Percentiles rank a stretch among this genome's conserved stretches.
phyloP scores from a whole-genome alignment of 2,113 vertebrate species.

The Potamarius usumacintae region DNA sequence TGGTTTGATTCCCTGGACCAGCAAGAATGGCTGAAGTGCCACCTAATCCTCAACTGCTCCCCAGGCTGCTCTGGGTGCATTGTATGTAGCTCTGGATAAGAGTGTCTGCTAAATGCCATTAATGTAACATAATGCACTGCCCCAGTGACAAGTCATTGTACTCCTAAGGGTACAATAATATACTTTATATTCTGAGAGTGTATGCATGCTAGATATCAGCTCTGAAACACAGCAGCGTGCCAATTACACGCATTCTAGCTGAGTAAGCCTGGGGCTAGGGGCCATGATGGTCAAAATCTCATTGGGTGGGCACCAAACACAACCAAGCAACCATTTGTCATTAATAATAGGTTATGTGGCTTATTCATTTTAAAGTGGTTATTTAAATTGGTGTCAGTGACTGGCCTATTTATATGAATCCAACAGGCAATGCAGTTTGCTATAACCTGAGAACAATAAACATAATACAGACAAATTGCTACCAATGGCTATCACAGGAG shows the following conservation, averaged over 20 bases:
- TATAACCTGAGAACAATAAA: not conserved
- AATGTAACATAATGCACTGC: no score
- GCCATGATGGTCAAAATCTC: not conserved
- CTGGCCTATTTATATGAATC: not conserved
- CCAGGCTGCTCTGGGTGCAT: no score
- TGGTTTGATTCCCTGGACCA: no score
- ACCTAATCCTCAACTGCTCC: no score
- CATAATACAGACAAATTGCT: not conserved
- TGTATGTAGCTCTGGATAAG: no score
- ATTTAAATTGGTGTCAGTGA: not conserved
- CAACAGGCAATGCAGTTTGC: not conserved
- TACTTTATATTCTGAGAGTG: no score
- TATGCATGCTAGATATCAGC: not conserved
- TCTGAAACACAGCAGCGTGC: not conserved
- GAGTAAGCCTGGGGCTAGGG: not conserved
- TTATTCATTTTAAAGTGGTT: not conserved
- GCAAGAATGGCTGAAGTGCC: no score
- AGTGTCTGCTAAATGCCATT: no score
- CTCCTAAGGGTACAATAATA: no score
- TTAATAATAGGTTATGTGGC: not conserved
- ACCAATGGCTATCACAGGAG: not conserved
- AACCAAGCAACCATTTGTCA: not conserved
- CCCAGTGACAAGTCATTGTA: no score
- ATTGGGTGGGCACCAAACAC: not conserved
- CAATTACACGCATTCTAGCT: not conserved